These are phyloP conservation scores for Cheilosia impressa DNA, from an alignment of 2,888 invertebrate species.

Conservation along the genomic window DNA sequence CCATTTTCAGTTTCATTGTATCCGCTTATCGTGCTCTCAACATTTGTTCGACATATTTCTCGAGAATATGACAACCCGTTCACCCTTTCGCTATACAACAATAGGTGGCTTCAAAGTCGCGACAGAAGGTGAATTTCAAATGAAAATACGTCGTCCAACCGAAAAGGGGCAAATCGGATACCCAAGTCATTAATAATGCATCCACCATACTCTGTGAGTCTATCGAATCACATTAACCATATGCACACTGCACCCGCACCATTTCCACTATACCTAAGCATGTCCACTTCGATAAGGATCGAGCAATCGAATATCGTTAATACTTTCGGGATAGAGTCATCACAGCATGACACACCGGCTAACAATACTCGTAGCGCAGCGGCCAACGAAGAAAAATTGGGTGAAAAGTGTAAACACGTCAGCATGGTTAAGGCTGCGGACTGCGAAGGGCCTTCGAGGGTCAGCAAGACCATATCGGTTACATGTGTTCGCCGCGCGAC, in stretches of 20 bases:
- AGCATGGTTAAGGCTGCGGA: slow-evolving; percentile 33
- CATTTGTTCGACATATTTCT: slow-evolving; percentile 31
- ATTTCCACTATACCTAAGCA: slow-evolving; percentile 19
- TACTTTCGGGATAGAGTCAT: slow-evolving; percentile 59
- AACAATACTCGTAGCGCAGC: slow-evolving; percentile 15
- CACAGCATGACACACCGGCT: slow-evolving; percentile 50
- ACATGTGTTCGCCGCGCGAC: slow-evolving; percentile 33
- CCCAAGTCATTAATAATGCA: slow-evolving; percentile 64
- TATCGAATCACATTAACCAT: slow-evolving; percentile 64
- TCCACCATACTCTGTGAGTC: slow-evolving; percentile 31
- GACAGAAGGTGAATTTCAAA: slow-evolving; percentile 54
- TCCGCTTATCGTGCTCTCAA: slow-evolving; percentile 12
- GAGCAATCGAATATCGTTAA: slow-evolving; percentile 64
- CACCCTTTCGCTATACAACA: slow-evolving; percentile 24
- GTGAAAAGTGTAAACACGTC: slow-evolving; percentile 62
- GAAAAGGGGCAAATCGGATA: slow-evolving; percentile 43
- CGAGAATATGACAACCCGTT: slow-evolving; percentile 1
- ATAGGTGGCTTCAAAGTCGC: slow-evolving; percentile 10
- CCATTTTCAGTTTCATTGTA: slow-evolving; percentile 32
- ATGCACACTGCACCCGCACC: slow-evolving; percentile 47
- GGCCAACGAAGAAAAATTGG: slow-evolving; percentile 56
- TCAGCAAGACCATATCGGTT: slow-evolving; percentile 21
- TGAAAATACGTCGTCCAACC: slow-evolving; percentile 3
- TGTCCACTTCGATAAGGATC: slow-evolving; percentile 61
- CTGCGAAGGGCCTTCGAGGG: slow-evolving; percentile 26